A percentile compares a stretch with the other conserved stretches of the same genome.
These are phyloP conservation scores for Stomatorhinus ivindoensis DNA, from an alignment of 2,113 vertebrate genomes.

Conservation along the genomic window DNA sequence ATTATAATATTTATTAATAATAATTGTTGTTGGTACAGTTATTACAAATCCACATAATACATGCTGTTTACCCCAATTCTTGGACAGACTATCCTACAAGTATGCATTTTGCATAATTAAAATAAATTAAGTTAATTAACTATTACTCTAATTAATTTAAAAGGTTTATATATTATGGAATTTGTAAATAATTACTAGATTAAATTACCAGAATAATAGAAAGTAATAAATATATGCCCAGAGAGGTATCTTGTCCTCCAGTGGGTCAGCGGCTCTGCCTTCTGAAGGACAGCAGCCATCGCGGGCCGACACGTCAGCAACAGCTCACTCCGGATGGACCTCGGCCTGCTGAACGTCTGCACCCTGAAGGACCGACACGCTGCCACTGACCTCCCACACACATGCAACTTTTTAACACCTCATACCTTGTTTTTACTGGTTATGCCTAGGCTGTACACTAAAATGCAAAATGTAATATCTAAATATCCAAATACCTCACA, in stretches of 20 bases:
- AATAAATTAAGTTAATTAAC: not conserved
- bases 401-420: not conserved
- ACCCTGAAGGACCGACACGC: not conserved
- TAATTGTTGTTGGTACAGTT: not conserved
- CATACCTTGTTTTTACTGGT: not conserved
- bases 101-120: not conserved
- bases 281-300: not conserved
- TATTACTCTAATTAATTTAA: not conserved
- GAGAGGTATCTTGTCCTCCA: not conserved
- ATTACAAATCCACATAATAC: not conserved
- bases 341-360: not conserved
- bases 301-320: not conserved
- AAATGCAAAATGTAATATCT: not conserved
- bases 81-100: not conserved
- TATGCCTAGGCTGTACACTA: not conserved
- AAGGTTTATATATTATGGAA: not conserved
- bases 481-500: not conserved
- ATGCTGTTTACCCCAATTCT: not conserved
- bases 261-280: not conserved
- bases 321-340: not conserved
- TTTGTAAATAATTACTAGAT: not conserved
- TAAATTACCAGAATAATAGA: not conserved
- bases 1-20: no score
- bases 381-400: not conserved
- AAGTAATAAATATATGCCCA: not conserved